These are phyloP conservation scores for Premnoplex brunnescens DNA, from an alignment of 2,797 vertebrate genomes.

Conservation along the genomic window DNA sequence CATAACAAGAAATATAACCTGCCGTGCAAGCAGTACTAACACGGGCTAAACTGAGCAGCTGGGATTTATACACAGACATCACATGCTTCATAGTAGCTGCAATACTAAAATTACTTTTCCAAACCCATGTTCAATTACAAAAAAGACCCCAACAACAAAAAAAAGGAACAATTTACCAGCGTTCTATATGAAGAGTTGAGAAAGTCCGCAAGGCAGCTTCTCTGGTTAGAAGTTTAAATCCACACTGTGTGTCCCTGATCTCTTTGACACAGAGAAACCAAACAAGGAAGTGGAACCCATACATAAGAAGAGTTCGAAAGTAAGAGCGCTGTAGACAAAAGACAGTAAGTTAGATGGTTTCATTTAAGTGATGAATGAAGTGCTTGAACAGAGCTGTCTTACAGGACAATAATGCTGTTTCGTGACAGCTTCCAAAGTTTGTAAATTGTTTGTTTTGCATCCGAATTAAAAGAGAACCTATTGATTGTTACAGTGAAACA, in stretches of 20 bases:
- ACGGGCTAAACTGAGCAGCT: not conserved
- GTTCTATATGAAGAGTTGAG: conserved; percentile 89
- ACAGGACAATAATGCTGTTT: not conserved
- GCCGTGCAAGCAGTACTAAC: not conserved
- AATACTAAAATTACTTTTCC: not conserved
- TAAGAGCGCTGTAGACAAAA: conserved; percentile 85
- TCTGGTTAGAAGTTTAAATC: conserved; percentile 95
- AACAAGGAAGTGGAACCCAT: conserved; percentile 97
- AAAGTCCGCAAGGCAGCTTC: conserved; percentile 90
- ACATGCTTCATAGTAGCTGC: not conserved
- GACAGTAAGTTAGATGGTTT: conserved; percentile 22
- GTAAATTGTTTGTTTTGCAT: not conserved
- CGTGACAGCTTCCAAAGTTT: not conserved
- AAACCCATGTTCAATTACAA: not conserved
- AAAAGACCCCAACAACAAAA: not conserved
- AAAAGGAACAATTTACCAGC: conserved; percentile 82
- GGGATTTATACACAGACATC: not conserved
- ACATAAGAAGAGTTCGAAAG: conserved; percentile 94
- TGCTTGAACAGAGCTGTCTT: not conserved
- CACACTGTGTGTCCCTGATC: conserved; percentile 93
- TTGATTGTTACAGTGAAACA: not conserved
- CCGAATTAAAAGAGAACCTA: not conserved
- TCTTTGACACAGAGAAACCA: conserved; percentile 96
- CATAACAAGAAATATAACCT: not conserved
- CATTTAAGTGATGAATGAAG: not conserved